Base-by-base conservation (phyloP, 23 tunicate species). In the Halocynthia roretzi region DNA sequence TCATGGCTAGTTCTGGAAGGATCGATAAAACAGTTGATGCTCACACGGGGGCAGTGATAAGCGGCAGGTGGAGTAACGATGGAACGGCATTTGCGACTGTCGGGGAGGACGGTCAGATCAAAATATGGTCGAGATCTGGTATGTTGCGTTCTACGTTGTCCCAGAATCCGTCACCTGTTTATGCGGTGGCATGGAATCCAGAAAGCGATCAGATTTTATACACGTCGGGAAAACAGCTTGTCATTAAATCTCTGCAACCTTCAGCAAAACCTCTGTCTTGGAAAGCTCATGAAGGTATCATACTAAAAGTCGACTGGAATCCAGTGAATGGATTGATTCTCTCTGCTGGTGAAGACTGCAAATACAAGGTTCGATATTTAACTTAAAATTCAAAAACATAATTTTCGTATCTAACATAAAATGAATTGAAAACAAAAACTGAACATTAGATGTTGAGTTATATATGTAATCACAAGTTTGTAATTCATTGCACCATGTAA, bases 281-380 rank as follows among this genome's bases (percentile, higher is more conserved):
- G 99, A 94, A 88, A 78, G 99, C 96, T 61, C 99, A 94, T 84
- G 95, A 94, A 56, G 95, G 83, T 6, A 44, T 94, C 70, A 74
- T 94, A 8, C 40, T 82, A 49, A 76, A 53, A 15, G 80, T 82
- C 0, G 91, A 88, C 62, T 94, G 99, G 99, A 88, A 80, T 55
- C 65, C 82, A 12, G 91, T 79, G 22, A 81, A 81, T 73, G 75
- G 71, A 10, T 53, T 86, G 61, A 94, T 94, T 61, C 50, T 88
- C 0, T 94, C 99, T 71, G 99, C 91, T 54, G 99, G 99, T 11
- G 99, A 94, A 72, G 99, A 94, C 55, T 84, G 99, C 72, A 94
- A 94, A 70, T 94, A 94, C 76, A 94, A 94, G 69, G 71, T 82
- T 10, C 5, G 44, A 31, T 31, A 31, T 31, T 31, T 4, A 31